Base-by-base conservation (phyloP, 2,888 invertebrate species). In the Altica lythri region DNA sequence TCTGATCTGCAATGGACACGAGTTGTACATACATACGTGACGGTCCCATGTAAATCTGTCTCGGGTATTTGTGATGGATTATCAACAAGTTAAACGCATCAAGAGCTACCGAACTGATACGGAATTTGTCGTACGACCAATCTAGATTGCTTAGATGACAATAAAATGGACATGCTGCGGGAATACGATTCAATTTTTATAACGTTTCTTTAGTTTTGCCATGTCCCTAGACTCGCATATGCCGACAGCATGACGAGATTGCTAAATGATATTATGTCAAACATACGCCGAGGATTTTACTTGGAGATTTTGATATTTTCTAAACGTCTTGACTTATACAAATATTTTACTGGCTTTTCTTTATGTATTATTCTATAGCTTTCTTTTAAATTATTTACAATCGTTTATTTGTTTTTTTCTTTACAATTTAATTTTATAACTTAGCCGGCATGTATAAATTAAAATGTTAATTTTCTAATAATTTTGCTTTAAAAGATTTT, bases 121-220 rank as follows among this genome's bases (percentile, higher is more conserved):
- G 32, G 22, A 45, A 45, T 45, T 45, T 45, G 45, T 45, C 45
- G 19, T 29, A 45, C 30, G 32, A 19, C 14, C 19, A 45, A 45
- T 45, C 45, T 45, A 45, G 45, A 45, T 45, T 16, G 17, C 34
- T 18, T 13, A 32, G 45, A 45, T 45, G 32, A 45, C 45, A 45
- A 45, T 45, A 45, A 45, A 45, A 45, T 45, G 45, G 45, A 45
- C 45, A 45, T 45, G 45, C 45, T 19, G 45, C 30, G 32, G 32
- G 45, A 16, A 45, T 45, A 45, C 45, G 8, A n/a, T 2, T 12
- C 10, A 45, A 32, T 45, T 25, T 45, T 45, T 43, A 12, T 10
- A n/a, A n/a, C n/a, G 14, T 4, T 8, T 10, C 10, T 45, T 32
- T 19, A 19, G 12, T 45, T 45, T 45, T 29, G 8, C 16, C 42